A percentile compares a stretch with the other conserved stretches of the same genome.
phyloP scores from a whole-genome alignment of 1,140 invertebrate genomes.

The Drosophila triauraria region DNA sequence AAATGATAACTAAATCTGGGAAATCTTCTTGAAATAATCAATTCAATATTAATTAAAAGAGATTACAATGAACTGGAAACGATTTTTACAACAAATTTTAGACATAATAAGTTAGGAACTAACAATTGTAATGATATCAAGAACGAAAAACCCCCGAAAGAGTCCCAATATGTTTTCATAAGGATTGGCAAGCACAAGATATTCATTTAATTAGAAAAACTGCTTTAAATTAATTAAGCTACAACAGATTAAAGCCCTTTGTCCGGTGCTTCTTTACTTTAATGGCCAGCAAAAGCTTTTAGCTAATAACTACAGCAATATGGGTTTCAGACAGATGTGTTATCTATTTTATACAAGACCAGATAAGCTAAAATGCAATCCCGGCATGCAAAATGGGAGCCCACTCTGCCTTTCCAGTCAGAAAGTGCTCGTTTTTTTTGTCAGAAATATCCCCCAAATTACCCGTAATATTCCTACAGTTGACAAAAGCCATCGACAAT shows the following conservation, averaged over 20 bases:
- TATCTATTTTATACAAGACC: background rate
- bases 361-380: conserved; percentile 12
- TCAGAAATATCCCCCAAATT: background rate
- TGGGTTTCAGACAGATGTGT: conserved; percentile 11
- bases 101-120: too few species aligned
- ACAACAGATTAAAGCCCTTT: background rate
- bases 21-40: background rate
- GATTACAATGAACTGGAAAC: background rate
- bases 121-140: too few species aligned
- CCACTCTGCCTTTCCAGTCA: background rate
- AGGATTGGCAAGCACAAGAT: background rate
- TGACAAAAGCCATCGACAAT: conserved; percentile 21
- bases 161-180: too few species aligned
- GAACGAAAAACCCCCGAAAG: too few species aligned
- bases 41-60: background rate
- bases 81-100: too few species aligned
- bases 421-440: background rate
- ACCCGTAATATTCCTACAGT: background rate
- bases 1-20: background rate
- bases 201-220: background rate
- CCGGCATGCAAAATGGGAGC: background rate
- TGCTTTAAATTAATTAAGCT: background rate
- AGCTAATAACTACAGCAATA: background rate
- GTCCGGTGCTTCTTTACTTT: background rate
- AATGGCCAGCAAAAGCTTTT: background rate